Percentiles rank a stretch among this genome's conserved stretches.
These are phyloP conservation scores for Pontoporia blainvillei DNA, from an alignment of 2,113 vertebrate species.

Conservation along the genomic window DNA sequence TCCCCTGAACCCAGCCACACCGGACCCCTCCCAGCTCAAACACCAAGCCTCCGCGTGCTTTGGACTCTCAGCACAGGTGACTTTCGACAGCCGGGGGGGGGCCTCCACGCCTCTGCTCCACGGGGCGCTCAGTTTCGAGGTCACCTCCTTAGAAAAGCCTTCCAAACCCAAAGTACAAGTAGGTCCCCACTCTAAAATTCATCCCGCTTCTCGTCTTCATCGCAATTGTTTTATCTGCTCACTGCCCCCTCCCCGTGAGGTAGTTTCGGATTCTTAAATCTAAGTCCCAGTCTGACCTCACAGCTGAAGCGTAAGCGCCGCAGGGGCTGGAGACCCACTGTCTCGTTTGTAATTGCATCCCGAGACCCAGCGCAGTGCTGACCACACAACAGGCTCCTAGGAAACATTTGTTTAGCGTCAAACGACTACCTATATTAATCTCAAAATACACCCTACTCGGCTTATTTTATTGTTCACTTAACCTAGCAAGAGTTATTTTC, in stretches of 20 bases:
- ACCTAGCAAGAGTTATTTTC: background rate
- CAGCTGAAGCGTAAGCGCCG: background rate
- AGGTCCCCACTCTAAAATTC: background rate
- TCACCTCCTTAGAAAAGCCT: background rate
- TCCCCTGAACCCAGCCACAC: background rate
- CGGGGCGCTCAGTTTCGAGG: background rate
- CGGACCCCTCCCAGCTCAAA: background rate
- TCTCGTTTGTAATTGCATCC: background rate
- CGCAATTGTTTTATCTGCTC: background rate
- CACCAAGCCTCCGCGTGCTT: background rate
- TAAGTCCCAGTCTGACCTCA: background rate
- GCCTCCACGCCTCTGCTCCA: background rate
- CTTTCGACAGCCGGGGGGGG: background rate
- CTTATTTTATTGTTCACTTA: constrained; percentile 3
- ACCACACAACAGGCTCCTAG: background rate
- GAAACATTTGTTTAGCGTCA: background rate
- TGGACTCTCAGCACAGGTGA: background rate
- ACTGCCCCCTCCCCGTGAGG: background rate
- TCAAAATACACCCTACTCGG: background rate
- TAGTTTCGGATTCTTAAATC: background rate
- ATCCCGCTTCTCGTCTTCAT: background rate
- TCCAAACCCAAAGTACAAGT: background rate
- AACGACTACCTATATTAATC: background rate
- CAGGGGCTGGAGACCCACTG: background rate
- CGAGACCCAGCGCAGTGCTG: background rate